Conservation (phyloP, 2,888 invertebrate genomes). For the Drosophila lutescens region DNA sequence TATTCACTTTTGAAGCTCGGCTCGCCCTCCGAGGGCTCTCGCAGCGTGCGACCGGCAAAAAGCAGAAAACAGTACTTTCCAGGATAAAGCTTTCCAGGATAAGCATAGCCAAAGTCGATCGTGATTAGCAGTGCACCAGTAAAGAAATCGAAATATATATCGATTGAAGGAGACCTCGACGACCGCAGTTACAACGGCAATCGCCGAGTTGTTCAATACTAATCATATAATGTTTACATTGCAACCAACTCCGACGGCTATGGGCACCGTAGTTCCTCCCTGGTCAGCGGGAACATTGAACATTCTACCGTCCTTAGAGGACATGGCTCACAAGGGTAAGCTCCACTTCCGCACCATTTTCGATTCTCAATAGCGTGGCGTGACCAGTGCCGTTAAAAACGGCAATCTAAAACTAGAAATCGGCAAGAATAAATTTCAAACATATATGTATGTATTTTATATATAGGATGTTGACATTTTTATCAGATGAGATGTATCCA, state of each 20-base stretch:
- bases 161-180: not conserved
- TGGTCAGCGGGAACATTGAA: slow-evolving; percentile 90
- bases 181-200: not conserved
- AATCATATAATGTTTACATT: slow-evolving; percentile 85
- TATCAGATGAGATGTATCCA: no score
- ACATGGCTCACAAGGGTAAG: slow-evolving; percentile 94
- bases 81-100: not conserved
- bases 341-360: not conserved
- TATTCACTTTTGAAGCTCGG: not conserved
- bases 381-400: no score
- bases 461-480: no score
- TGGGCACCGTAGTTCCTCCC: slow-evolving; percentile 91
- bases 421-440: no score
- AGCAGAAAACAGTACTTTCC: not conserved
- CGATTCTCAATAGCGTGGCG: no score
- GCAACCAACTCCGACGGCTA: slow-evolving; percentile 92
- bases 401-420: no score
- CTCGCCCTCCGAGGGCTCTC: not conserved
- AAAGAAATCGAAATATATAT: not conserved
- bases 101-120: not conserved
- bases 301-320: slow-evolving; percentile 88
- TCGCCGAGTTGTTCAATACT: not conserved
- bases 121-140: not conserved
- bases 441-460: no score
- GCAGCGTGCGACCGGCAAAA: not conserved